phyloP scores from a whole-genome alignment of 2,888 invertebrate genomes.

The Heterodera filipjevi region DNA sequence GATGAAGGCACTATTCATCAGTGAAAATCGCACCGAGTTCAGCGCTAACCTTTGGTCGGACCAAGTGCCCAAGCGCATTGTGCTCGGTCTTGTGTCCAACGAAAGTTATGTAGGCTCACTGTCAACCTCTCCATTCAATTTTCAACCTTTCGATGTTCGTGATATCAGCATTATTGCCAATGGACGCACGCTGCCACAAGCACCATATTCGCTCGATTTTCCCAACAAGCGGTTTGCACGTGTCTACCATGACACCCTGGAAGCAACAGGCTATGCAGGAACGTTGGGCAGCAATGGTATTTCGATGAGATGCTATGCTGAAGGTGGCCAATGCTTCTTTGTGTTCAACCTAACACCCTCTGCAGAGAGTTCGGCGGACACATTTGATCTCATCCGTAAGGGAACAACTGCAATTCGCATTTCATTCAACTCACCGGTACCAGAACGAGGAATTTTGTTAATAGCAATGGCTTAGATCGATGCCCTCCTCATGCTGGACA shows the following conservation, averaged over 20 bases:
- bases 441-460: background rate
- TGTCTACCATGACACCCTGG: background rate
- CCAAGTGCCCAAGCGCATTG: background rate
- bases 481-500: conserved; percentile 10
- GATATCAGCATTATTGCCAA: background rate
- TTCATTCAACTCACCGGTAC: background rate
- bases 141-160: background rate
- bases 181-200: background rate
- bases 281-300: conserved; percentile 15
- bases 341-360: conserved; percentile 13
- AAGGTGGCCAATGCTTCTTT: background rate
- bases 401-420: background rate
- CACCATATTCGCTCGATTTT: background rate
- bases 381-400: conserved; percentile 9
- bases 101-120: background rate
- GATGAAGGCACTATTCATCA: conserved; percentile 10
- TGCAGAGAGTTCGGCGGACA: background rate
- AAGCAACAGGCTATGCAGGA: conserved; percentile 4
- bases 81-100: background rate
- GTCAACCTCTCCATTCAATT: background rate
- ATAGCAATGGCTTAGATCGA: conserved; percentile 17
- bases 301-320: background rate
- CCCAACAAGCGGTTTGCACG: background rate
- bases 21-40: background rate
- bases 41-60: background rate